phyloP scores from a whole-genome alignment of 2,797 vertebrate genomes.

The Macropus fuliginosus region DNA sequence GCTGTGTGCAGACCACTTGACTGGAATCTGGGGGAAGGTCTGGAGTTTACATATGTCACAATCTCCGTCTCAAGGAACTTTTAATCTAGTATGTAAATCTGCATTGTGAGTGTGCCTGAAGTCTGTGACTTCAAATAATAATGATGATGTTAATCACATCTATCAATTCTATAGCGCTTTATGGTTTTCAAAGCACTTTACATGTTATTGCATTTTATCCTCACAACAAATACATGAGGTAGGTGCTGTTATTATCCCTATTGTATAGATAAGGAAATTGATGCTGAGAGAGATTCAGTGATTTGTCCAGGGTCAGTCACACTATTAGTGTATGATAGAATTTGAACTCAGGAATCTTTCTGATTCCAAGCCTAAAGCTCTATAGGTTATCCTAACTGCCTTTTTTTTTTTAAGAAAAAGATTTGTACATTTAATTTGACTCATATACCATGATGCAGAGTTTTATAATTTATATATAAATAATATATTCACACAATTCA shows the following conservation, averaged over 20 bases:
- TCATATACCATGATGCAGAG: neutral
- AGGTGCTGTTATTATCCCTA: neutral
- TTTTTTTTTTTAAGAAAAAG: neutral
- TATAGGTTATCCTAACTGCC: neutral
- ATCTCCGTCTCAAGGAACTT: neutral
- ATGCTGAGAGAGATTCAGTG: neutral
- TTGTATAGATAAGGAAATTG: neutral
- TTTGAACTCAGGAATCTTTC: no score
- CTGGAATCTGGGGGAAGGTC: neutral
- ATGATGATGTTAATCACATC: neutral
- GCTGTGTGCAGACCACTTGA: neutral
- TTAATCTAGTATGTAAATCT: neutral
- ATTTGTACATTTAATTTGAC: neutral
- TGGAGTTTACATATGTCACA: neutral
- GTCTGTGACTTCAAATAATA: neutral
- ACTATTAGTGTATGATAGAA: neutral
- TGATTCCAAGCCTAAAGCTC: neutral
- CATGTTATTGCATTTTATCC: neutral
- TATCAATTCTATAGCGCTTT: neutral
- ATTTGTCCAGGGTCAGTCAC: neutral
- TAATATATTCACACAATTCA: neutral
- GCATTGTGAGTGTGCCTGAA: neutral
- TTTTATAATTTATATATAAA: neutral
- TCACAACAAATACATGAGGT: neutral
- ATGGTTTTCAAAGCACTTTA: neutral